Evolutionary conservation across 2,797 vertebrate species (phyloP), one percentile per base, ranked within the genome.

Genomic region (Lacerta viridis): DNA sequence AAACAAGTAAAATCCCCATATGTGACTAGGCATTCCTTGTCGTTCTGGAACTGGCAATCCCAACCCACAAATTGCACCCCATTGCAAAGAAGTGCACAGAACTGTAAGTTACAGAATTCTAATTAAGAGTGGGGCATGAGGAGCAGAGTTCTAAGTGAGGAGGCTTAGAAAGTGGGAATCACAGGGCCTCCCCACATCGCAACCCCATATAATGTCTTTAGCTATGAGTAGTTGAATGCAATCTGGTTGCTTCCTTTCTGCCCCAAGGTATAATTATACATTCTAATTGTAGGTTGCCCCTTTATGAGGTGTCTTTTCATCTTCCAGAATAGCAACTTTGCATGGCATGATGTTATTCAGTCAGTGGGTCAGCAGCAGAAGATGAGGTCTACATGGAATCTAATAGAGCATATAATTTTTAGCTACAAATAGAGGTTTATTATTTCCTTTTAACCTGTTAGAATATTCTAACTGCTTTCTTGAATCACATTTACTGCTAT

Each of bases 61-160:
- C 50, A 55, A 55, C 11, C 50, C 50, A 55, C 50, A 55, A 55
- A 55, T 55, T 55, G 50, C 50, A 55, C 50, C 50, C 50, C 50
- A 55, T 55, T 55, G 50, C 50, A 55, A 55, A 55, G 13, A 55
- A 55, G 50, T 55, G 3, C 50, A 55, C 13, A 55, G 50, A 55
- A 55, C 50, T 43, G 91, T 72, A 89, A 93, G 92, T 95, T 88
- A 84, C 41, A 90, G 29, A 43, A 29, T 84, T 74, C 59, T 95
- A 93, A 94, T 93, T 94, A 90, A 89, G n/a, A 71, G 64, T 88
- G 88, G 86, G 80, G 71, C 29, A 80, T 91, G 89, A 79, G 59
- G 18, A n/a, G 66, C 27, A 13, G 27, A 87, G 69, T 80, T 81
- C 86, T 83, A 59, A 50, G 66, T 76, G 86, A 77, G 78, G 75